phyloP scores from a whole-genome alignment of 2,113 vertebrate genomes.

The Heptranchias perlo region DNA sequence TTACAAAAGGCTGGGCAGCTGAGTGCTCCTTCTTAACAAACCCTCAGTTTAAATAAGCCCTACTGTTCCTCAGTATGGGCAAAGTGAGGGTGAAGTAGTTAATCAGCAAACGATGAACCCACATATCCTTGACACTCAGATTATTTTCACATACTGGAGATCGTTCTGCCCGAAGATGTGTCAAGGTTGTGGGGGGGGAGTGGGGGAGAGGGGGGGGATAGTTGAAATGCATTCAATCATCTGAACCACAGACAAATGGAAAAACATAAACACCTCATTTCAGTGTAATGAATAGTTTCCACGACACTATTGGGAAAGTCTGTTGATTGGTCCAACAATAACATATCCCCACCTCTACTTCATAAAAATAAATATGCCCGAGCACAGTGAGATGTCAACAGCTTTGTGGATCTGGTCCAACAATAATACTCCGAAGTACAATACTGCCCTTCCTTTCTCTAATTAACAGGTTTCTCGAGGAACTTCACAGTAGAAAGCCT shows the following conservation, averaged over 20 bases:
- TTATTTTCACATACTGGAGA: neutral
- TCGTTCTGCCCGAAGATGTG: neutral
- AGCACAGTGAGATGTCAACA: neutral
- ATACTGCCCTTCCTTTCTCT: neutral
- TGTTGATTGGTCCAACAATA: neutral
- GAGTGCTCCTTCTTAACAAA: neutral
- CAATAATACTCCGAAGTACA: neutral
- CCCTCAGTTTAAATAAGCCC: neutral
- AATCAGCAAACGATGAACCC: neutral
- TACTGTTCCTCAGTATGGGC: neutral
- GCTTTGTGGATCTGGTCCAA: neutral
- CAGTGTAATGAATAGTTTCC: neutral
- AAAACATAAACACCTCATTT: neutral
- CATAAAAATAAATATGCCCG: neutral
- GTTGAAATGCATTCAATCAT: neutral
- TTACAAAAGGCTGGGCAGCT: neutral
- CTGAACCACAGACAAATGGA: neutral
- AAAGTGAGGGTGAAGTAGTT: neutral
- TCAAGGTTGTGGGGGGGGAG: neutral
- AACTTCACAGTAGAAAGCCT: neutral
- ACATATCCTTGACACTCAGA: neutral
- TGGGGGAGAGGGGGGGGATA: neutral
- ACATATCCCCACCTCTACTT: slow-evolving; percentile 3
- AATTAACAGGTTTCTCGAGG: neutral
- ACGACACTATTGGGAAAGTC: neutral